Conservation (phyloP, 2,888 invertebrate genomes). For the Idaea aversata region DNA sequence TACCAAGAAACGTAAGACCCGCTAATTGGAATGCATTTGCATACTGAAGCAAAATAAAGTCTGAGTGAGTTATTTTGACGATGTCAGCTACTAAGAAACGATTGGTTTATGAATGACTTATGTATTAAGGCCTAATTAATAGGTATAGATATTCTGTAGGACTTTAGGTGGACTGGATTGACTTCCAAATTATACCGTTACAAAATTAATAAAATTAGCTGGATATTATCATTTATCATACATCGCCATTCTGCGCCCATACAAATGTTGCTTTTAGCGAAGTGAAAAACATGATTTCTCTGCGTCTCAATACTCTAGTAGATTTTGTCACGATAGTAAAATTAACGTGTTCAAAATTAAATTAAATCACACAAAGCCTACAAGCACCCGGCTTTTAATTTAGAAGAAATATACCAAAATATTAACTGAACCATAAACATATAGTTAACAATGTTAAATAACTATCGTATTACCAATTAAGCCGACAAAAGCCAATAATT, state of each 20-base stretch:
- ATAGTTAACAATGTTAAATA: slow-evolving; percentile 15
- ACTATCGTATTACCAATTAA: slow-evolving; percentile 51
- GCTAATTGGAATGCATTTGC: slow-evolving; percentile 77
- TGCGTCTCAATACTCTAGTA: no score
- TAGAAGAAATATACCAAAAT: neutral
- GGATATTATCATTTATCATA: no score
- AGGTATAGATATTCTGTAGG: neutral
- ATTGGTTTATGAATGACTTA: slow-evolving; percentile 36
- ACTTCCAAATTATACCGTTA: no score
- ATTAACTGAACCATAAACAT: neutral
- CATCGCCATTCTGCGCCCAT: no score
- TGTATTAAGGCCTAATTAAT: slow-evolving; percentile 20
- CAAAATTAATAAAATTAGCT: no score
- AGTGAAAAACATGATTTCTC: no score
- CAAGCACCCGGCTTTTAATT: neutral
- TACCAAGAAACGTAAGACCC: slow-evolving; percentile 66
- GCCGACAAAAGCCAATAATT: slow-evolving; percentile 46
- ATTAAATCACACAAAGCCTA: neutral
- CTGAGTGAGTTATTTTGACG: slow-evolving; percentile 68
- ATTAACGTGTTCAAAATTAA: neutral
- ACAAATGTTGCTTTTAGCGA: no score
- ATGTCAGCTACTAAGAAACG: slow-evolving; percentile 55
- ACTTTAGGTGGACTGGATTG: neutral
- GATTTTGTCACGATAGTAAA: no score
- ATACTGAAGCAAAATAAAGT: slow-evolving; percentile 71